A percentile compares a stretch with the other conserved stretches of the same genome.
These are phyloP conservation scores for Otocyon megalotis DNA, from an alignment of 2,113 vertebrate genomes.

Conservation along the genomic window DNA sequence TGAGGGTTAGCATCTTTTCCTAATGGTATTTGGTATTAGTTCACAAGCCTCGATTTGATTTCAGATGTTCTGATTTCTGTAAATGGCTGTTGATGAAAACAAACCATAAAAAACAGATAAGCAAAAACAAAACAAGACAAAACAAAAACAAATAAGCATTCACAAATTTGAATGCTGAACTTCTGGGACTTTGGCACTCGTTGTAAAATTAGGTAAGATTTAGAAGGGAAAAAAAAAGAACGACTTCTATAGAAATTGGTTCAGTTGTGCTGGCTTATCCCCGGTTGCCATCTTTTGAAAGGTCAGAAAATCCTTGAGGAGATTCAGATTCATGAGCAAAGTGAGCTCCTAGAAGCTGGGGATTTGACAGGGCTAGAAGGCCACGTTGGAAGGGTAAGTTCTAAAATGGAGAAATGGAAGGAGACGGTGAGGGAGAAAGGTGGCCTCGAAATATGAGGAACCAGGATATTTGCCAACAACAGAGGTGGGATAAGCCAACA, in stretches of 20 bases:
- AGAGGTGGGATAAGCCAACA: neutral
- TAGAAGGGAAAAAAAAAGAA: neutral
- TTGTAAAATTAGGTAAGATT: neutral
- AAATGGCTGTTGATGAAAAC: neutral
- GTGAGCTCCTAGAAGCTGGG: neutral
- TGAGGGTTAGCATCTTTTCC: neutral
- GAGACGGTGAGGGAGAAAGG: neutral
- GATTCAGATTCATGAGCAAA: neutral
- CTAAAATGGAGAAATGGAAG: neutral
- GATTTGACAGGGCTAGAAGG: neutral
- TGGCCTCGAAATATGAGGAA: neutral
- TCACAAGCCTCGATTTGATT: constrained; percentile 3
- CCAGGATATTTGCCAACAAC: neutral
- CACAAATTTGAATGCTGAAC: neutral
- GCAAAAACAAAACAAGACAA: too few species aligned
- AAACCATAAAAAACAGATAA: neutral
- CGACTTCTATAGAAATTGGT: neutral
- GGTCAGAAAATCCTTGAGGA: neutral
- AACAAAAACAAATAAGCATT: neutral
- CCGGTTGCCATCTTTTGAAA: neutral
- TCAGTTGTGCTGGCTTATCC: neutral
- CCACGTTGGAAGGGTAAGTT: neutral
- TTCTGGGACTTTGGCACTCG: neutral
- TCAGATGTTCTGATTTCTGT: neutral
- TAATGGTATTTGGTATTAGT: neutral